These are phyloP conservation scores for Blennius ocellaris DNA, from an alignment of 2,113 vertebrate species.

Conservation along the genomic window DNA sequence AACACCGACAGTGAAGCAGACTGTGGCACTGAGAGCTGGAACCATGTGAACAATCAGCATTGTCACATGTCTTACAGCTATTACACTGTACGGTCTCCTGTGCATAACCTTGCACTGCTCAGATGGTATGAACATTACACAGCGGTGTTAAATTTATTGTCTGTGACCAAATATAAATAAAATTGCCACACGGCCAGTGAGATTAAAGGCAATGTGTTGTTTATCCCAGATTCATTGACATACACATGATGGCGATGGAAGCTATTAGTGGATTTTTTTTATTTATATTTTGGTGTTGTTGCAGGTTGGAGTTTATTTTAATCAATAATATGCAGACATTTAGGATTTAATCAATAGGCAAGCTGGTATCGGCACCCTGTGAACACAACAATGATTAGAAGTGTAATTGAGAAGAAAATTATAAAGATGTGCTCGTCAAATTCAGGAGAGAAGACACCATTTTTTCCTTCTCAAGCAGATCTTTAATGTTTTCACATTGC, in stretches of 20 bases:
- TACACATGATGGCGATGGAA: background rate
- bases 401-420: background rate
- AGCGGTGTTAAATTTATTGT: slow-evolving; percentile 2
- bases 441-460: background rate
- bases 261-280: background rate
- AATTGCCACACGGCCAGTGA: background rate
- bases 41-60: slow-evolving; percentile 3
- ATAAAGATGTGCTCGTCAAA: too few relatives aligned
- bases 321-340: slow-evolving; percentile 4
- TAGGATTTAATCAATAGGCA: background rate
- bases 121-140: slow-evolving; percentile 4
- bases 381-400: background rate
- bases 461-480: background rate
- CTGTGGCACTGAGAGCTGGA: background rate
- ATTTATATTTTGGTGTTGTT: too few relatives aligned
- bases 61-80: slow-evolving; percentile 4
- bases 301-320: background rate
- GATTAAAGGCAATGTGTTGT: slow-evolving; percentile 1
- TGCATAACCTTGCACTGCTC: slow-evolving; percentile 5
- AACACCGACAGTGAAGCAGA: slow-evolving; percentile 37
- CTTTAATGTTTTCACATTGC: background rate
- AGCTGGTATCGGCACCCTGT: background rate
- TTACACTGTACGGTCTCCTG: background rate
- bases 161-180: slow-evolving; percentile 18
- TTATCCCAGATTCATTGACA: background rate